Percentiles rank a stretch among this genome's conserved stretches.
Evolutionary conservation across 2,113 vertebrate species (phyloP).

Genomic region (Eleginops maclovinus): DNA sequence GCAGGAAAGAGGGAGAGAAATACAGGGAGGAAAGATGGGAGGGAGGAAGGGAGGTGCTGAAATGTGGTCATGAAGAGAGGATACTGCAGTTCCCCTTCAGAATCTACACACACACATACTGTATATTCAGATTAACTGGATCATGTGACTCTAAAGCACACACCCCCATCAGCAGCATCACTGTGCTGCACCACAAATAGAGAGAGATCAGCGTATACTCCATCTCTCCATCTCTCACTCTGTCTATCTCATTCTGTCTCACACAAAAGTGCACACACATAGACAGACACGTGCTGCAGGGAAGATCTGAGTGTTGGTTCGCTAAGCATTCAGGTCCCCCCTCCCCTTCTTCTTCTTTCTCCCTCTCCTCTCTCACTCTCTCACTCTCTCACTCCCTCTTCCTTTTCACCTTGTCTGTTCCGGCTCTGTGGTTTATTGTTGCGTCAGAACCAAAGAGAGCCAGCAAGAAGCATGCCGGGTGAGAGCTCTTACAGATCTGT

Average conservation of each 20-base stretch:
- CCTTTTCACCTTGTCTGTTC: conserved; percentile 76
- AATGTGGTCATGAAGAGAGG: conserved; percentile 68
- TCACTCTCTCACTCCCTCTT: conserved; percentile 54
- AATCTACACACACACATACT: conserved; percentile 60
- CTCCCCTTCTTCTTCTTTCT: conserved; percentile 17
- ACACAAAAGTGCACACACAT: conserved; percentile 52
- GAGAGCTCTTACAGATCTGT: conserved; percentile 80
- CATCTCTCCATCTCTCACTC: conserved; percentile 59
- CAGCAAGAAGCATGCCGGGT: conserved; percentile 83
- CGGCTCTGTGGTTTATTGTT: conserved; percentile 75
- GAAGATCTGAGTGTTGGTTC: conserved; percentile 69
- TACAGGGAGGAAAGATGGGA: conserved; percentile 21
- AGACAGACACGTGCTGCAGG: conserved; percentile 73
- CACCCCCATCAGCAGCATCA: conserved; percentile 70
- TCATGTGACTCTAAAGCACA: conserved; percentile 60
- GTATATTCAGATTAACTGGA: conserved; percentile 49
- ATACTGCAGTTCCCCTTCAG: conserved; percentile 81
- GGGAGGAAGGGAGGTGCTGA: conserved; percentile 49
- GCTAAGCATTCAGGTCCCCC: conserved; percentile 64
- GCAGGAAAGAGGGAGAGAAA: conserved; percentile 9
- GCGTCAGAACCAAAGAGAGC: conserved; percentile 78
- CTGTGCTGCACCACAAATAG: conserved; percentile 49
- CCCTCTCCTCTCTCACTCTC: conserved; percentile 46
- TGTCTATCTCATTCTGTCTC: conserved; percentile 42
- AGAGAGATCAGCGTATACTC: conserved; percentile 40